Evolutionary conservation across 1,140 invertebrate genomes (phyloP).

Genomic region (Papilio aristodemus): DNA sequence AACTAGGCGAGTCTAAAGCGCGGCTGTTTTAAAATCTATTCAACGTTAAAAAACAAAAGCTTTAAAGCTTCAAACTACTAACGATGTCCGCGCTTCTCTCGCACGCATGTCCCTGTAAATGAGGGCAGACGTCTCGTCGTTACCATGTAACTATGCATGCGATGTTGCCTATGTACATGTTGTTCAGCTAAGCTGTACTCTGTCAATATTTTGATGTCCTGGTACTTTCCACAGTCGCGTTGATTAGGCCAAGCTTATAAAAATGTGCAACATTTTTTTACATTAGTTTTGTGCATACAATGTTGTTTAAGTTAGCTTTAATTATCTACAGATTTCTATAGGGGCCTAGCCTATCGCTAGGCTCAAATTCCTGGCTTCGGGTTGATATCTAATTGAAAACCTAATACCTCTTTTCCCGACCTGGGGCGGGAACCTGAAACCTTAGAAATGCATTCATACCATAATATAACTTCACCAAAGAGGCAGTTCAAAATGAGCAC

Average conservation of each 20-base stretch:
- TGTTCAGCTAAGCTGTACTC: not conserved
- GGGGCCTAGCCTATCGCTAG: too few species aligned
- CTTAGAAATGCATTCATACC: too few species aligned
- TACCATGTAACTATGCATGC: constrained; percentile 34
- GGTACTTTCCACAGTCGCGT: constrained; percentile 3
- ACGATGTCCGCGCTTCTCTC: constrained; percentile 22
- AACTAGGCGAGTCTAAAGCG: constrained; percentile 16
- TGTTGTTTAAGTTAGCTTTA: too few species aligned
- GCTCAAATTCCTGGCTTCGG: too few species aligned
- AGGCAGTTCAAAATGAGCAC: too few species aligned
- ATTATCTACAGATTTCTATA: too few species aligned
- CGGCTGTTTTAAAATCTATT: constrained; percentile 26
- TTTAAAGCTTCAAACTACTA: constrained; percentile 33
- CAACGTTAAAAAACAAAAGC: constrained; percentile 28
- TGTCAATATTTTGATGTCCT: constrained; percentile 23
- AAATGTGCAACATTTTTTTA: not conserved
- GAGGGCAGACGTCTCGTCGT: constrained; percentile 26
- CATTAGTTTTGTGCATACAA: not conserved
- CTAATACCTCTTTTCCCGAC: too few species aligned
- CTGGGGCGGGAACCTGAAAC: too few species aligned
- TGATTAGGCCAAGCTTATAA: not conserved
- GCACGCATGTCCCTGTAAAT: constrained; percentile 29
- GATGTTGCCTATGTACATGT: not conserved
- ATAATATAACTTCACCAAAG: too few species aligned
- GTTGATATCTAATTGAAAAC: too few species aligned